Conservation (phyloP, 2,797 vertebrate species). For the Phrynocephalus guinanensis region DNA sequence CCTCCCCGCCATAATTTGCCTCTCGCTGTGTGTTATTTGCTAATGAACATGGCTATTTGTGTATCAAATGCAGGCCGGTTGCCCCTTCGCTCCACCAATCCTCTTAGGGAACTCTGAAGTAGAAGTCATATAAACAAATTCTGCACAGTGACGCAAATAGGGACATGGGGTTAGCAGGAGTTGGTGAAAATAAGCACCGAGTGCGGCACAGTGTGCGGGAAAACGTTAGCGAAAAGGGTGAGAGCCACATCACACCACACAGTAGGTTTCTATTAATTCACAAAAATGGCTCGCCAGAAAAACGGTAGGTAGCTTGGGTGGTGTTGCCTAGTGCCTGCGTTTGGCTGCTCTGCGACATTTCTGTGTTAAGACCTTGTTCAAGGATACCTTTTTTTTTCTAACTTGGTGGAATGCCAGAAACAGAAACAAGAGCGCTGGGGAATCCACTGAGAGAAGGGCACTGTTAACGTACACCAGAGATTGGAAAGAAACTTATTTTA, state of each 20-base stretch:
- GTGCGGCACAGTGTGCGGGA: not conserved
- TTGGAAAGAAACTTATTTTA: too few relatives aligned
- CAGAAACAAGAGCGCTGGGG: not conserved
- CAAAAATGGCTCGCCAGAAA: not conserved
- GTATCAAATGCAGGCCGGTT: constrained; percentile 47
- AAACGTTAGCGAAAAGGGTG: not conserved
- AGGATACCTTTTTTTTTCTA: not conserved
- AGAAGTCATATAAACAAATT: constrained; percentile 29
- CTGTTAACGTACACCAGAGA: too few relatives aligned
- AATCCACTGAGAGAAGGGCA: too few relatives aligned
- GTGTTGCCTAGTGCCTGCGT: not conserved
- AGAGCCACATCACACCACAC: not conserved
- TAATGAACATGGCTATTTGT: constrained; percentile 53
- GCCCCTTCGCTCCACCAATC: constrained; percentile 59
- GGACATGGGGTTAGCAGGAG: constrained; percentile 27
- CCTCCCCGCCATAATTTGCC: not conserved
- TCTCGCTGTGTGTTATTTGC: constrained; percentile 43
- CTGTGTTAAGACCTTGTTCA: not conserved
- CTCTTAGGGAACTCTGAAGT: constrained; percentile 53
- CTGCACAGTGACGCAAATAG: constrained; percentile 15
- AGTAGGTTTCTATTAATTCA: too few relatives aligned
- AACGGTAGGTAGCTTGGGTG: not conserved
- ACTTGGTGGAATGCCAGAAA: not conserved
- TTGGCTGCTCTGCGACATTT: not conserved
- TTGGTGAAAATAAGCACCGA: not conserved